These are phyloP conservation scores for Dufourea novaeangliae DNA, from an alignment of 1,140 invertebrate species.

Conservation along the genomic window DNA sequence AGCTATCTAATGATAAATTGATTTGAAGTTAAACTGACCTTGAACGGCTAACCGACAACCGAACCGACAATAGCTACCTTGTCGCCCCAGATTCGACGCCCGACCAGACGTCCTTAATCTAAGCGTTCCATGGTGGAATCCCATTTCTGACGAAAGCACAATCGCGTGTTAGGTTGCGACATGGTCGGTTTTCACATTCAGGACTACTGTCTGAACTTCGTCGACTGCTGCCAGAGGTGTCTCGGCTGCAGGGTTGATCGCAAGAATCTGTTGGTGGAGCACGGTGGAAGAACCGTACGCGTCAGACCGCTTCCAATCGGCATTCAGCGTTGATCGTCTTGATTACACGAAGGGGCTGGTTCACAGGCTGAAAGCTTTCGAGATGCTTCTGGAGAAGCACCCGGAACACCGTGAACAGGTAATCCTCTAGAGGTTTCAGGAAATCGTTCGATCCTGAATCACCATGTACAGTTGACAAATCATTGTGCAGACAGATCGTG, in stretches of 20 bases:
- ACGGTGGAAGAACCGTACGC: conserved; percentile 91
- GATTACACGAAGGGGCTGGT: conserved; percentile 96
- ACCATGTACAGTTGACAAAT: background rate
- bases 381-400: conserved; percentile 91
- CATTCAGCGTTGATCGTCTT: conserved; percentile 93
- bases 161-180: conserved; percentile 86
- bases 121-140: background rate
- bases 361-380: conserved; percentile 91
- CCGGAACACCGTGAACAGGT: conserved; percentile 93
- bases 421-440: background rate
- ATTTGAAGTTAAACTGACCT: too few species aligned
- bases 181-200: conserved; percentile 96
- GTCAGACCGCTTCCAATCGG: conserved; percentile 92
- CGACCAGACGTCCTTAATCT: background rate
- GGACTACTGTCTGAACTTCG: conserved; percentile 95
- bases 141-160: background rate
- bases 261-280: conserved; percentile 92
- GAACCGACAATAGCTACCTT: background rate
- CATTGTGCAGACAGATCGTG: background rate
- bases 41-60: background rate
- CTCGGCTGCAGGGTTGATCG: conserved; percentile 93
- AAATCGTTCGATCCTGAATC: background rate
- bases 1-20: too few species aligned
- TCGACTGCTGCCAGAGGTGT: conserved; percentile 94
- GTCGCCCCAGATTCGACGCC: background rate